These are phyloP conservation scores for Perizoma flavofasciatum DNA, from an alignment of 2,888 invertebrate species.

Conservation along the genomic window DNA sequence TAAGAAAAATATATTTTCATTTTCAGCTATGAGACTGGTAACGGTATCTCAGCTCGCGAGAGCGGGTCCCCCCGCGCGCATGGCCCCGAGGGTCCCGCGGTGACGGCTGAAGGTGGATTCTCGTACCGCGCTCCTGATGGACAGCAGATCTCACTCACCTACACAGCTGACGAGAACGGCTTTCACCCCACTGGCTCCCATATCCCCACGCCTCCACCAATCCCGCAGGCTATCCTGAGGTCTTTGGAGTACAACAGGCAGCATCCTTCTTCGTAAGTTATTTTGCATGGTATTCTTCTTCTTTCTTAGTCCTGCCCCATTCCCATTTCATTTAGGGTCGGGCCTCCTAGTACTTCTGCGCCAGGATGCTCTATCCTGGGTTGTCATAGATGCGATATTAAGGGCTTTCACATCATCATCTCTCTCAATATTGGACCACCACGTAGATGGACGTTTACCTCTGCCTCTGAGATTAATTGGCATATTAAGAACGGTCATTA, in stretches of 20 bases:
- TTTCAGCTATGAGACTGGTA: constrained; percentile 84
- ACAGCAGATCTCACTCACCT: constrained; percentile 83
- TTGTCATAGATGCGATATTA: too few species aligned
- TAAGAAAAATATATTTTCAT: constrained; percentile 1
- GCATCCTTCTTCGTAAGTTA: constrained; percentile 63
- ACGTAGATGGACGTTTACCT: too few species aligned
- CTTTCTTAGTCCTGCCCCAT: too few species aligned
- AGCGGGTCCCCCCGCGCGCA: constrained; percentile 79
- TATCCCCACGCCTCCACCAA: constrained; percentile 83
- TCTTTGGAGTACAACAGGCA: constrained; percentile 70
- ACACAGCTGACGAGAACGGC: constrained; percentile 88
- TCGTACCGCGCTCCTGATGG: constrained; percentile 87
- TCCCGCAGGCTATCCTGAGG: constrained; percentile 80
- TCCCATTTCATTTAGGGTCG: too few species aligned
- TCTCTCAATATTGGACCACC: too few species aligned
- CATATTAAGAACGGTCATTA: too few species aligned
- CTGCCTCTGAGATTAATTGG: too few species aligned
- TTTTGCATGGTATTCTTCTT: too few species aligned
- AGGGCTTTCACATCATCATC: too few species aligned
- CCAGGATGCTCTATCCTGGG: too few species aligned
- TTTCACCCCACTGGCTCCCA: constrained; percentile 85
- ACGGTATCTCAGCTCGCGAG: constrained; percentile 84
- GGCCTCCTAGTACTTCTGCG: too few species aligned
- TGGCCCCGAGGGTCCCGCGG: constrained; percentile 73
- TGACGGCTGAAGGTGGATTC: constrained; percentile 85